Evolutionary conservation across 2,888 invertebrate genomes (phyloP).

Genomic region (Plagiodera versicolora): DNA sequence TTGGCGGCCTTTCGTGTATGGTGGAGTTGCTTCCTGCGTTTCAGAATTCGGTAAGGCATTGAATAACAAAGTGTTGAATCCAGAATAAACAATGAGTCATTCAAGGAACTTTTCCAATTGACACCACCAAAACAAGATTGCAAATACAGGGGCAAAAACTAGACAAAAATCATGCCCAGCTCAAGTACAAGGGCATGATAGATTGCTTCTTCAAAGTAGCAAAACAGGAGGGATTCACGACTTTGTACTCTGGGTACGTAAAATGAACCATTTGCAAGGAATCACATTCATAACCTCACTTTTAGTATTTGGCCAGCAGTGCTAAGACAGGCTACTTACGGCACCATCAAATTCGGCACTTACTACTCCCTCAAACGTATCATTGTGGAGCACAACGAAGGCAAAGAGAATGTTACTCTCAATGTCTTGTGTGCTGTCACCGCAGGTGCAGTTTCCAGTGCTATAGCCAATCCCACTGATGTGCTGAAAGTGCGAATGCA

Average conservation of each 20-base stretch:
- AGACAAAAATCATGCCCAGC: constrained; percentile 71
- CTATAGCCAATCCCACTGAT: constrained; percentile 96
- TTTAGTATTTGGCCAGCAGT: constrained; percentile 89
- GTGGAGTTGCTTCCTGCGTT: constrained; percentile 89
- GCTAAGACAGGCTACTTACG: constrained; percentile 90
- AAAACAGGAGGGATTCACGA: constrained; percentile 81
- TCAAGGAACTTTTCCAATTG: constrained; percentile 93
- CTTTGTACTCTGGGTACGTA: constrained; percentile 82
- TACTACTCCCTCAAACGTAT: constrained; percentile 86
- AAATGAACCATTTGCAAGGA: neutral
- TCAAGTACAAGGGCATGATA: constrained; percentile 87
- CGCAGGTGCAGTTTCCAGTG: constrained; percentile 87
- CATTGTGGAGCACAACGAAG: constrained; percentile 60
- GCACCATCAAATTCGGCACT: constrained; percentile 94
- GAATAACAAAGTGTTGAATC: neutral
- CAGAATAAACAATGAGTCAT: neutral
- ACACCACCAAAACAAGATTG: constrained; percentile 90
- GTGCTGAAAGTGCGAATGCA: constrained; percentile 96
- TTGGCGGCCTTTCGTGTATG: constrained; percentile 94
- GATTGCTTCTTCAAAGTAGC: constrained; percentile 88
- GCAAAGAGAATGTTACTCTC: constrained; percentile 61
- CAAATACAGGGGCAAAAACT: constrained; percentile 92
- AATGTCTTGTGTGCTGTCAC: constrained; percentile 82
- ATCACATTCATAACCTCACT: neutral
- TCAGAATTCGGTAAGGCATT: constrained; percentile 83